Conservation (phyloP, 2,113 vertebrate species). For the Atherinomorus stipes region DNA sequence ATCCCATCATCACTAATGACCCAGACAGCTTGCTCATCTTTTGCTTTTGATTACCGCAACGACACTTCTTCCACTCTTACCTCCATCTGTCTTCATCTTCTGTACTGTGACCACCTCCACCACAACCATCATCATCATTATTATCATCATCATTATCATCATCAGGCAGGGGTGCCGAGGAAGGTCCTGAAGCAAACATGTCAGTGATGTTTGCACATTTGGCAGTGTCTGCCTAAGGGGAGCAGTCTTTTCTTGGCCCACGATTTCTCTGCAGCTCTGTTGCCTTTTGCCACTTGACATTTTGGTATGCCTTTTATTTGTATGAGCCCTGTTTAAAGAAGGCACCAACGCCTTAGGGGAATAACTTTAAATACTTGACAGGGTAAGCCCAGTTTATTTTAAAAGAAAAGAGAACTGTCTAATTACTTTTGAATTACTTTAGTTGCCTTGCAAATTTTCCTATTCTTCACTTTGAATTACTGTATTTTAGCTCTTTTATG, state of each 20-base stretch:
- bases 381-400: background rate
- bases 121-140: background rate
- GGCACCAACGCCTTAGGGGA: background rate
- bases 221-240: background rate
- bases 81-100: background rate
- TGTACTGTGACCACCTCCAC: background rate
- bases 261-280: background rate
- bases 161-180: background rate
- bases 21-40: background rate
- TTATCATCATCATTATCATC: background rate
- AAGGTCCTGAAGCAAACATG: background rate
- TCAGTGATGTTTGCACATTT: slow-evolving; percentile 7
- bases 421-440: too few relatives aligned
- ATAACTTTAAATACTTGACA: background rate
- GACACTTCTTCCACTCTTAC: background rate
- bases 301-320: background rate
- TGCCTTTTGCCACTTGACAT: background rate
- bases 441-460: too few relatives aligned
- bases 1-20: background rate
- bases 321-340: background rate
- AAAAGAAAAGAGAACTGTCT: background rate
- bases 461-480: too few relatives aligned
- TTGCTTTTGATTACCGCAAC: background rate
- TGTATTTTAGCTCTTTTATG: too few relatives aligned
- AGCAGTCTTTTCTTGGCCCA: background rate